A percentile compares a stretch with the other conserved stretches of the same genome.
Evolutionary conservation across 2,888 invertebrate genomes (phyloP).

Genomic region (Dolomedes plantarius): DNA sequence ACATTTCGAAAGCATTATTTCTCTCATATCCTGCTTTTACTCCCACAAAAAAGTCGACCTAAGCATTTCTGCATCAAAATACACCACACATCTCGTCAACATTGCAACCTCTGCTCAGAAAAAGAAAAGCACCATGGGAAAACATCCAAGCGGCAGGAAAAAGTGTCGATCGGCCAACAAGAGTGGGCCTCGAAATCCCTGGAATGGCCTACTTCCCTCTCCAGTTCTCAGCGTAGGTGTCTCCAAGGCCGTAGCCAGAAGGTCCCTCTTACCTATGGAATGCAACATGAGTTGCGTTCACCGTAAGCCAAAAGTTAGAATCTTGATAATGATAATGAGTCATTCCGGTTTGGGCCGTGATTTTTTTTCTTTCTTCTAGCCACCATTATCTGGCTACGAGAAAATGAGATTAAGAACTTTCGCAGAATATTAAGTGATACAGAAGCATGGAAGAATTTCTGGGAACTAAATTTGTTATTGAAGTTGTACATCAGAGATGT

Average conservation of each 20-base stretch:
- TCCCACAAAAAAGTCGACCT: no score
- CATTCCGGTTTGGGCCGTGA: constrained; percentile 2
- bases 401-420: neutral
- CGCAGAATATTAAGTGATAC: neutral
- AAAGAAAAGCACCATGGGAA: constrained; percentile 2
- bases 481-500: no score
- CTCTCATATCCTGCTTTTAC: no score
- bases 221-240: constrained; percentile 21
- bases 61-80: no score
- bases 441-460: no score
- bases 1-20: no score
- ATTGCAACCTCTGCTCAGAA: no score
- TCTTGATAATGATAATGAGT: constrained; percentile 8
- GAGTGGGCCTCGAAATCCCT: constrained; percentile 25
- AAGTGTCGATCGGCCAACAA: neutral
- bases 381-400: neutral
- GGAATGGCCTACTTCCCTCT: constrained; percentile 35
- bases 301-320: constrained; percentile 9
- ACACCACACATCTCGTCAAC: no score
- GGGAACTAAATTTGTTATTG: no score
- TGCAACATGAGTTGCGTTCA: neutral
- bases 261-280: constrained; percentile 14
- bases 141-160: constrained; percentile 4
- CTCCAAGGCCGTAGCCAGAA: constrained; percentile 28
- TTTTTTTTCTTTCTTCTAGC: neutral